Evolutionary conservation across 2,797 vertebrate species (phyloP), one percentile per base, ranked within the genome.

Genomic region (Agapornis canus): DNA sequence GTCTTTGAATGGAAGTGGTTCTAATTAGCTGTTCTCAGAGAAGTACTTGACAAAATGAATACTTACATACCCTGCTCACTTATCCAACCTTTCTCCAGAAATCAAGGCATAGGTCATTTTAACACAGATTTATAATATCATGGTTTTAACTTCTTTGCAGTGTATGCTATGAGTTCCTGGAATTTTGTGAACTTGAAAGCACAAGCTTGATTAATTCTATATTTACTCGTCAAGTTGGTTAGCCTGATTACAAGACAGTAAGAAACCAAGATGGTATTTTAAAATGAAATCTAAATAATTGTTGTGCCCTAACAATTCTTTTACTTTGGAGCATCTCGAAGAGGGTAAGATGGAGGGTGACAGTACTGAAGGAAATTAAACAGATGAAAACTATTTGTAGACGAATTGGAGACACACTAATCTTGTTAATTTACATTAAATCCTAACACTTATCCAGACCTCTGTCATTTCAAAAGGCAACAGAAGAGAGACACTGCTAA

Each of bases 361-460:
- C 72, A 82, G 64, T 83, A 69, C 60, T 94, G 79, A 93, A 93
- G 64, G 57, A 94, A 95, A 97, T 96, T 88, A 95, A 97, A 94
- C 69, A 91, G 69, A 96, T 90, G 73, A 97, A 88, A 89, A 85
- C 59, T 96, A 82, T 91, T 95, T 94, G 54, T 94, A 94, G 93
- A 80, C 85, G 96, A 97, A 85, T 86, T 92, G 47, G 85, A 96
- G 78, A 90, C 52, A 93, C 75, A 52, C 25, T 91, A 94, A 42
- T 68, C 78, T 96, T 92, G 57, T 94, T 97, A 94, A 97, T 96
- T 97, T 96, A 83, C 90, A 88, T 96, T 95, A 95, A 97, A 98
- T 96, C 86, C 45, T 82, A 94, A 91, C 90, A 92, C 51, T 96
- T 96, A 95, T 40, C 66, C 93, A 96, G 92, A 96, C 92, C 56